Conservation (phyloP, 2,113 vertebrate genomes). For the Corydoras sp. region DNA sequence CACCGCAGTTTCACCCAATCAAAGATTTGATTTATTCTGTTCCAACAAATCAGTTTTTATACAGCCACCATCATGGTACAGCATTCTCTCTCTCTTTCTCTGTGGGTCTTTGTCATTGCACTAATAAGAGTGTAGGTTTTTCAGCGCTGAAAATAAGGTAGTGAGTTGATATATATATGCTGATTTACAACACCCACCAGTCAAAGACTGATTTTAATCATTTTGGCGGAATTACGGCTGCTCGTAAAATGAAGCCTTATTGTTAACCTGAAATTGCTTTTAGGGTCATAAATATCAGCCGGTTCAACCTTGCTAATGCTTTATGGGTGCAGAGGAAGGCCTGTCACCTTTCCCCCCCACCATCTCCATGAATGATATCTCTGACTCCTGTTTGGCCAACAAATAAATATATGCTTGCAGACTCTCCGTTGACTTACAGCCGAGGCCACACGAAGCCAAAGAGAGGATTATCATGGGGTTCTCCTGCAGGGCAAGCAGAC, state of each 20-base stretch:
- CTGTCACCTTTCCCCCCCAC: conserved; percentile 31
- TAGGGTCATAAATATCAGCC: conserved; percentile 59
- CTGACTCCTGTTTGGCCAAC: conserved; percentile 42
- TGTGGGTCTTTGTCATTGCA: background rate
- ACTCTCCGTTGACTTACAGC: conserved; percentile 6
- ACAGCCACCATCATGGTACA: too few species aligned
- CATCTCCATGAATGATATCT: conserved; percentile 46
- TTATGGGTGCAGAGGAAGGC: conserved; percentile 52
- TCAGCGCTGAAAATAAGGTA: conserved; percentile 39
- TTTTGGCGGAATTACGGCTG: conserved; percentile 53
- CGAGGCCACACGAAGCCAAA: conserved; percentile 14
- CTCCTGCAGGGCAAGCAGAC: conserved; percentile 12
- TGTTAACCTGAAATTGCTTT: conserved; percentile 66
- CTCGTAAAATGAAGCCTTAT: conserved; percentile 58
- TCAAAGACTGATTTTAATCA: conserved; percentile 63
- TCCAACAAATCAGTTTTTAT: too few species aligned
- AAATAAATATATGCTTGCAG: conserved; percentile 55
- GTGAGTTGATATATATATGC: conserved; percentile 17
- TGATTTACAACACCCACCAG: conserved; percentile 51
- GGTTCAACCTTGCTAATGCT: conserved; percentile 56
- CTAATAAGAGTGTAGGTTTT: conserved; percentile 5
- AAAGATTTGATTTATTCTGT: too few species aligned
- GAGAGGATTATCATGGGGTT: conserved; percentile 15
- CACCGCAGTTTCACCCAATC: too few species aligned
- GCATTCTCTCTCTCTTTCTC: background rate